phyloP scores from a whole-genome alignment of 2,888 invertebrate genomes.

The Apotomis betuletana region DNA sequence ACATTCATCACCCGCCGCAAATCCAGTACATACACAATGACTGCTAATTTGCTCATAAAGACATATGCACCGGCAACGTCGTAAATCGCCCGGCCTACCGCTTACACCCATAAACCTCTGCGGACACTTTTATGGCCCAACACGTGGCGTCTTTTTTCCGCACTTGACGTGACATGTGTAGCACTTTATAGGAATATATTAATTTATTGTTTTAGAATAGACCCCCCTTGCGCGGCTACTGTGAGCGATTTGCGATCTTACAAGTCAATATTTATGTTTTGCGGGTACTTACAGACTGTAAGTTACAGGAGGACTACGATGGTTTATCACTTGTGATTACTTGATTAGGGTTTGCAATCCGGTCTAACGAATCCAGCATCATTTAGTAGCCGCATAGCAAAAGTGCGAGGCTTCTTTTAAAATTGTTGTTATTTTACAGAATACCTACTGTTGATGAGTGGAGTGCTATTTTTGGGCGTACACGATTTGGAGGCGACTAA shows the following conservation, averaged over 20 bases:
- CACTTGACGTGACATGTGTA: constrained; percentile 80
- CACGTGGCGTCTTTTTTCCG: constrained; percentile 81
- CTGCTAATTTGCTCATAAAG: constrained; percentile 82
- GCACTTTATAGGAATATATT: constrained; percentile 65
- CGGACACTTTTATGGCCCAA: constrained; percentile 82
- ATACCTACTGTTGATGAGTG: too few relatives aligned
- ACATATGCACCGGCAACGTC: constrained; percentile 76
- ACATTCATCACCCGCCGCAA: constrained; percentile 74
- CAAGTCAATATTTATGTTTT: neutral
- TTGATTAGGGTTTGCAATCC: too few relatives aligned
- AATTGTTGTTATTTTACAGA: too few relatives aligned
- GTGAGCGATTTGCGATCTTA: neutral
- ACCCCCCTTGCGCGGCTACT: constrained; percentile 49
- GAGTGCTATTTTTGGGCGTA: too few relatives aligned
- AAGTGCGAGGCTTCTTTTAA: too few relatives aligned
- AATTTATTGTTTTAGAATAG: constrained; percentile 80
- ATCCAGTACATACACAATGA: constrained; percentile 80
- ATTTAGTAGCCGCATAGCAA: too few relatives aligned
- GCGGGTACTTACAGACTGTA: too few relatives aligned
- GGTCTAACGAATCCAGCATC: too few relatives aligned
- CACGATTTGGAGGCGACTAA: too few relatives aligned
- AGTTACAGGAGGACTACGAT: too few relatives aligned
- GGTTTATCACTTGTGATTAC: too few relatives aligned
- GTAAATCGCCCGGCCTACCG: constrained; percentile 82
- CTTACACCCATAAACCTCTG: constrained; percentile 80